Base-by-base conservation (phyloP, 2,888 invertebrate genomes). In the Xestia rhomboidea region DNA sequence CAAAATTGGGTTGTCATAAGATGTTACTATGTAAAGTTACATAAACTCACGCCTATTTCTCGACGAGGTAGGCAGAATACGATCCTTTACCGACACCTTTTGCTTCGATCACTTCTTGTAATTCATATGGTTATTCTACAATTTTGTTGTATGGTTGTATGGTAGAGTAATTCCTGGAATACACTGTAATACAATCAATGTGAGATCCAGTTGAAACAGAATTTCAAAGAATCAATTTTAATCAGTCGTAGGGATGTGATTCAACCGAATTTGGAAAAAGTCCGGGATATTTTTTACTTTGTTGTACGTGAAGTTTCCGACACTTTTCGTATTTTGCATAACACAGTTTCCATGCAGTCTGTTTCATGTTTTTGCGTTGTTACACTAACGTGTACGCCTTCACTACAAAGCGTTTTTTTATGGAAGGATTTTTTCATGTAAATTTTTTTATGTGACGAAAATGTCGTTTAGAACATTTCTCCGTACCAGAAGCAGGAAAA, bases 341-440 rank as follows among this genome's bases (percentile, higher is more conserved):
- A 27, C 49, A 77, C 41, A 8, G 24, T 30, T 38, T 67, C 21
- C 27, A 34, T 27, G 41, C 30, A 69, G 34, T 38, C 13, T 24
- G 51, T 38, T 70, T n/a, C 54, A 71, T 38, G 51, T 64, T 78
- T 78, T 63, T 27, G 15, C 44, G 1, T 46, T 64, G 13, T 38
- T 21, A 49, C n/a, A 49, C 18, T 49, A 51, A 18, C 49, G 41
- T 62, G 24, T 15, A 44, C 41, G 24, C 11, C 2, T 15, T n/a
- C 21, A 34, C 18, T 27, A 51, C 78, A 78, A 70, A 77, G 70
- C 24, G 30, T 38, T 70, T 73, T 73, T 70, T 54, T 2, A 8
- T 11, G 30, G 3, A 21, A 46, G 10, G 34, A 21, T 10, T 34
- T 21, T 21, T 34, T 21, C 34, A 5, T 11, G 30, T 34, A 21